Evolutionary conservation across 2,888 invertebrate genomes (phyloP).

Genomic region (Malacosoma neustria): DNA sequence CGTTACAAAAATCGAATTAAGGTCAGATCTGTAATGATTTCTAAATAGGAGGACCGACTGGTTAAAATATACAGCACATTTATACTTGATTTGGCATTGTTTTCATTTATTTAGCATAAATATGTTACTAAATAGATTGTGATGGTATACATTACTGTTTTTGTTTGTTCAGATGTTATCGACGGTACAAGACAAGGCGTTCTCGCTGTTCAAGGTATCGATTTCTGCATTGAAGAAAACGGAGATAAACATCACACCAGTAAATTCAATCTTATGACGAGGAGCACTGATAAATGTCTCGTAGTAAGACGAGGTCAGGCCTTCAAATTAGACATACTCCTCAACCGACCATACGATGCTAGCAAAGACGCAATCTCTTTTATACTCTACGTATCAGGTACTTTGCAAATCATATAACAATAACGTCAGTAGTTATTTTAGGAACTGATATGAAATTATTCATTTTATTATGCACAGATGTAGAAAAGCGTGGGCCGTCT

Average conservation of each 20-base stretch:
- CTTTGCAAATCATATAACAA: slow-evolving; percentile 18
- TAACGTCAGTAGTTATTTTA: slow-evolving; percentile 16
- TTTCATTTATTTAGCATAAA: neutral
- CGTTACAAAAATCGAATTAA: neutral
- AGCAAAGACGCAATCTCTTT: slow-evolving; percentile 86
- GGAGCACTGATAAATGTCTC: slow-evolving; percentile 74
- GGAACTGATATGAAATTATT: slow-evolving; percentile 17
- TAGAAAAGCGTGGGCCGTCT: slow-evolving; percentile 85
- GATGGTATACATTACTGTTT: slow-evolving; percentile 2
- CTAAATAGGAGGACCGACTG: no score
- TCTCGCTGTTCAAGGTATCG: slow-evolving; percentile 81
- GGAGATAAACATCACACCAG: slow-evolving; percentile 85
- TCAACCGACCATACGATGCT: slow-evolving; percentile 84
- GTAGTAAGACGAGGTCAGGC: slow-evolving; percentile 89
- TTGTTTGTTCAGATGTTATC: slow-evolving; percentile 51
- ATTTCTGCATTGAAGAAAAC: slow-evolving; percentile 83
- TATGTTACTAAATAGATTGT: neutral
- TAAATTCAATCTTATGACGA: slow-evolving; percentile 83
- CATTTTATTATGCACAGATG: slow-evolving; percentile 63
- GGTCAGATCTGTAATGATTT: no score
- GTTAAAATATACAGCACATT: neutral
- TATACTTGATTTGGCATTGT: neutral
- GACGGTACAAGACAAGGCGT: slow-evolving; percentile 73
- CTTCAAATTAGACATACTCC: slow-evolving; percentile 81
- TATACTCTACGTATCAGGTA: slow-evolving; percentile 86